Percentiles rank a stretch among this genome's conserved stretches.
Evolutionary conservation across 1,140 invertebrate species (phyloP).

Genomic region (Macrosteles quadrilineatus): DNA sequence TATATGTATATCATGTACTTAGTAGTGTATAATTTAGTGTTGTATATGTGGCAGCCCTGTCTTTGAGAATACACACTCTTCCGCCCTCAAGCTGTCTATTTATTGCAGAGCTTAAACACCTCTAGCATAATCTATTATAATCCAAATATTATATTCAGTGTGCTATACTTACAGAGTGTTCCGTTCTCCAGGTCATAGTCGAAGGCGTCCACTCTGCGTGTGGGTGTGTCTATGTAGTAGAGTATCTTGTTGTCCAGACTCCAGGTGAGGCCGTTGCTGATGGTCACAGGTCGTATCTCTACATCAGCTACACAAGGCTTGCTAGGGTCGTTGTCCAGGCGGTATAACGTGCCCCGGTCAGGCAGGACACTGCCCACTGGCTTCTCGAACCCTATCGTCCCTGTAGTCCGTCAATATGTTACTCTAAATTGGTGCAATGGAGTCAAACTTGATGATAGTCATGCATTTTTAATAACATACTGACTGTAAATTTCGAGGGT

Average conservation of each 20-base stretch:
- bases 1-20: too few relatives aligned
- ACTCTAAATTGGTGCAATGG: background rate
- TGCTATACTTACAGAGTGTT: constrained; percentile 60
- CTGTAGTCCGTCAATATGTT: too few relatives aligned
- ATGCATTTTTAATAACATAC: too few relatives aligned
- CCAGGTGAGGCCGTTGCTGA: constrained; percentile 86
- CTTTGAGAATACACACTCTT: too few relatives aligned
- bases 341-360: constrained; percentile 61
- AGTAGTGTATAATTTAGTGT: too few relatives aligned
- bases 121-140: too few relatives aligned
- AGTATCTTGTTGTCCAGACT: constrained; percentile 65
- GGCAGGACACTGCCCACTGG: constrained; percentile 53
- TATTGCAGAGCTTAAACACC: too few relatives aligned
- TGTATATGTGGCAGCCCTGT: too few relatives aligned
- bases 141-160: too few relatives aligned
- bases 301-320: constrained; percentile 46
- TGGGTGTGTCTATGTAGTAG: constrained; percentile 76
- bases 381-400: constrained; percentile 68
- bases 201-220: constrained; percentile 65
- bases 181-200: constrained; percentile 68
- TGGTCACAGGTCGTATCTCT: constrained; percentile 56
- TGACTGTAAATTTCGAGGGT: too few relatives aligned
- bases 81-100: too few relatives aligned
- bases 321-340: constrained; percentile 45
- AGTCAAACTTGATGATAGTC: background rate